Conservation (phyloP, 2,888 invertebrate genomes). For the Plebejus argus region DNA sequence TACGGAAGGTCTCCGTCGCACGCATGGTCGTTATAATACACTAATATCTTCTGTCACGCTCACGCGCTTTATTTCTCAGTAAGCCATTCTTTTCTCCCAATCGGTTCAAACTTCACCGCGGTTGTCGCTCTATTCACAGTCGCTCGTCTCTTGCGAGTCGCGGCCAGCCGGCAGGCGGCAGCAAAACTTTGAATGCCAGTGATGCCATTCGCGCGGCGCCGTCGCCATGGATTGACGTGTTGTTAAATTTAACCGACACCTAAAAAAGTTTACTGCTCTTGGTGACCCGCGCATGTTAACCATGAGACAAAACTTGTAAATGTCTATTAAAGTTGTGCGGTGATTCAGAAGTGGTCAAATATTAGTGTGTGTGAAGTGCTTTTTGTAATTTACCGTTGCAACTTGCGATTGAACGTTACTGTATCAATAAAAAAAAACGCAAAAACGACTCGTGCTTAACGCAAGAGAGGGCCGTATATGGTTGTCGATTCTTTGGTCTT, state of each 20-base stretch:
- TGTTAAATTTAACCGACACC: slow-evolving; percentile 53
- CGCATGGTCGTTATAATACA: slow-evolving; percentile 41
- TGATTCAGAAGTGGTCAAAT: slow-evolving; percentile 53
- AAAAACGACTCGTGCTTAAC: slow-evolving; percentile 66
- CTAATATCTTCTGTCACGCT: slow-evolving; percentile 43
- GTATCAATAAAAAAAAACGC: slow-evolving; percentile 74
- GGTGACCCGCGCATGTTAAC: slow-evolving; percentile 53
- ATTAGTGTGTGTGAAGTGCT: slow-evolving; percentile 59
- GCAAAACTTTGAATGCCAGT: slow-evolving; percentile 47
- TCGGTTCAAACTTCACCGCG: slow-evolving; percentile 27
- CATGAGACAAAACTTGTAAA: slow-evolving; percentile 54
- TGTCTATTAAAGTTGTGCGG: slow-evolving; percentile 60
- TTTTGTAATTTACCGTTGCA: slow-evolving; percentile 72
- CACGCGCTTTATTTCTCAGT: slow-evolving; percentile 57
- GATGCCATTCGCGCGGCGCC: slow-evolving; percentile 64
- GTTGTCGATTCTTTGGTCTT: slow-evolving; percentile 67
- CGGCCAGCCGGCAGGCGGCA: slow-evolving; percentile 39
- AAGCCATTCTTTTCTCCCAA: slow-evolving; percentile 57
- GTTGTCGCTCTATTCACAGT: slow-evolving; percentile 30
- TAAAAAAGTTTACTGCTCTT: slow-evolving; percentile 72
- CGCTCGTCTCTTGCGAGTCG: slow-evolving; percentile 38
- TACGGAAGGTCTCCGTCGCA: slow-evolving; percentile 47
- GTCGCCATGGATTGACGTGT: slow-evolving; percentile 57
- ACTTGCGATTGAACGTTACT: slow-evolving; percentile 76
- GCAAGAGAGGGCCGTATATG: slow-evolving; percentile 70